Conservation (phyloP, 2,797 vertebrate genomes). For the Mormyrus proboscirostris region DNA sequence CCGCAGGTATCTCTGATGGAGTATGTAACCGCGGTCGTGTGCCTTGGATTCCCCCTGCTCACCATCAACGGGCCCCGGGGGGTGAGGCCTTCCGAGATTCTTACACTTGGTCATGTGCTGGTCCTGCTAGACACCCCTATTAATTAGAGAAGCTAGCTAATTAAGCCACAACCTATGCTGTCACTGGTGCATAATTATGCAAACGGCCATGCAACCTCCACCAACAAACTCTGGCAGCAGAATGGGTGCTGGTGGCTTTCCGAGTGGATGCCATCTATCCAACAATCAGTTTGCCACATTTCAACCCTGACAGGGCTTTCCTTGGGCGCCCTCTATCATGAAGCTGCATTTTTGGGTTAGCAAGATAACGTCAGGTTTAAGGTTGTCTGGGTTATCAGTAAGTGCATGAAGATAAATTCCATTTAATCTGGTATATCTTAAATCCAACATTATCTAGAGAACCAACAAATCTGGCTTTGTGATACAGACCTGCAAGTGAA, state of each 20-base stretch:
- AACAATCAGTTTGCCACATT: not conserved
- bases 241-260: not conserved
- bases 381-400: not conserved
- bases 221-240: not conserved
- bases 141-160: not conserved
- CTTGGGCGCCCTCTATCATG: not conserved
- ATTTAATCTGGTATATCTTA: not conserved
- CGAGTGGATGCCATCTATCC: not conserved
- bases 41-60: constrained; percentile 88
- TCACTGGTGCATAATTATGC: not conserved
- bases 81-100: constrained; percentile 60
- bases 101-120: not conserved
- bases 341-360: not conserved
- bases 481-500: not conserved
- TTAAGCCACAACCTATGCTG: not conserved
- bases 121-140: not conserved
- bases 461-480: not conserved
- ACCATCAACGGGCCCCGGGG: constrained; percentile 86
- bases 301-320: not conserved
- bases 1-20: constrained; percentile 92
- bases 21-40: constrained; percentile 87
- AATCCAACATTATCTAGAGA: not conserved
- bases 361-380: not conserved
- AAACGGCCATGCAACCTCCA: not conserved
- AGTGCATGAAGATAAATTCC: not conserved